A percentile compares a stretch with the other conserved stretches of the same genome.
Evolutionary conservation across 2,113 vertebrate genomes (phyloP).

Genomic region (Sakesphorus luctuosus): DNA sequence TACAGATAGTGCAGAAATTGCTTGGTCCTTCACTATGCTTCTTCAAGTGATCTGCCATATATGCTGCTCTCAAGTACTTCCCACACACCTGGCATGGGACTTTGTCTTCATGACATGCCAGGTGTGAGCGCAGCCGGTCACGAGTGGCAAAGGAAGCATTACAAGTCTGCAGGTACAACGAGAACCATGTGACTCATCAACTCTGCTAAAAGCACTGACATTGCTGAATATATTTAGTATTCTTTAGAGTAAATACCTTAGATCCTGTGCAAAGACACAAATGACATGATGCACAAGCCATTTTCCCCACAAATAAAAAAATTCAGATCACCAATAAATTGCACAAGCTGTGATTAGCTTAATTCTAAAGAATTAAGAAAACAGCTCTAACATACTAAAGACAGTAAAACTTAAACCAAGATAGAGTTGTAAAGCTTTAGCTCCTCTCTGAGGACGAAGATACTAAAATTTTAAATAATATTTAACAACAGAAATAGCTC

Average conservation of each 20-base stretch:
- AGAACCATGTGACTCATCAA: conserved; percentile 26
- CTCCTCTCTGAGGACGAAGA: neutral
- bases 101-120: conserved; percentile 98
- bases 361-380: neutral
- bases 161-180: conserved; percentile 87
- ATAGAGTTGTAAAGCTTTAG: neutral
- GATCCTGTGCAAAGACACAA: neutral
- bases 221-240: neutral
- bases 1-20: conserved; percentile 99
- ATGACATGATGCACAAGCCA: neutral
- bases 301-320: neutral
- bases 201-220: neutral
- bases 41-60: conserved; percentile 99
- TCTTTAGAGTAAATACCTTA: neutral
- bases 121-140: conserved; percentile 96
- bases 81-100: conserved; percentile 99
- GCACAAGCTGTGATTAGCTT: neutral
- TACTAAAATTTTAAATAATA: neutral
- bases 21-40: conserved; percentile 98
- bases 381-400: neutral
- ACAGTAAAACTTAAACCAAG: neutral
- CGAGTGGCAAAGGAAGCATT: conserved; percentile 97
- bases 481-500: neutral
- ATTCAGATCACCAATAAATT: neutral
- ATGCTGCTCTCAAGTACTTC: conserved; percentile 95